phyloP scores from a whole-genome alignment of 2,888 invertebrate genomes.

The Leptarthrus brevirostris region DNA sequence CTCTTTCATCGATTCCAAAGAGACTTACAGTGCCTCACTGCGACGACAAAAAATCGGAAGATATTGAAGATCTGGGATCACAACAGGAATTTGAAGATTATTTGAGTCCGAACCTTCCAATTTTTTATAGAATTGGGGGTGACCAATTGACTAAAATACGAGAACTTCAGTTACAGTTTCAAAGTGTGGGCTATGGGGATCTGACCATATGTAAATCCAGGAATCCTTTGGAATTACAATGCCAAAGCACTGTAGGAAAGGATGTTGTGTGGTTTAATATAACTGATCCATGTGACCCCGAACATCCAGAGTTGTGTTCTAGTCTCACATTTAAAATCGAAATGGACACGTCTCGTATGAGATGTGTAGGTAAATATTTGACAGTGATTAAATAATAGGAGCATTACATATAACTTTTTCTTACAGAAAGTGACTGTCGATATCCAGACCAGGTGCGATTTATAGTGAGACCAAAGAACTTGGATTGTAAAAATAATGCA shows the following conservation, averaged over 20 bases:
- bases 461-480: conserved; percentile 68
- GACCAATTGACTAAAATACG: conserved; percentile 65
- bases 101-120: conserved; percentile 69
- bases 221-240: conserved; percentile 66
- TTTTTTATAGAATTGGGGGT: conserved; percentile 70
- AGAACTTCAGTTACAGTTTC: conserved; percentile 65
- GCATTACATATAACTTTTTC: conserved; percentile 13
- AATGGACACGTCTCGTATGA: conserved; percentile 68
- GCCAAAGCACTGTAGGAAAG: conserved; percentile 69
- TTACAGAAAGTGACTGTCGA: conserved; percentile 74
- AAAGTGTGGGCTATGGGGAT: conserved; percentile 69
- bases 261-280: conserved; percentile 68
- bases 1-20: conserved; percentile 58
- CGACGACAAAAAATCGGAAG: conserved; percentile 1
- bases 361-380: conserved; percentile 71
- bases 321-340: conserved; percentile 70
- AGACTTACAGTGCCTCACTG: conserved; percentile 62
- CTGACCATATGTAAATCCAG: conserved; percentile 71
- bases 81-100: conserved; percentile 70
- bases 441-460: conserved; percentile 75
- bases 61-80: not conserved
- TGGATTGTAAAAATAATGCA: conserved; percentile 63
- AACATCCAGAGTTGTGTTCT: conserved; percentile 66
- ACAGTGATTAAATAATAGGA: not conserved
- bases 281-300: conserved; percentile 67